phyloP scores from a whole-genome alignment of 2,888 invertebrate genomes.

The Bugula neritina region DNA sequence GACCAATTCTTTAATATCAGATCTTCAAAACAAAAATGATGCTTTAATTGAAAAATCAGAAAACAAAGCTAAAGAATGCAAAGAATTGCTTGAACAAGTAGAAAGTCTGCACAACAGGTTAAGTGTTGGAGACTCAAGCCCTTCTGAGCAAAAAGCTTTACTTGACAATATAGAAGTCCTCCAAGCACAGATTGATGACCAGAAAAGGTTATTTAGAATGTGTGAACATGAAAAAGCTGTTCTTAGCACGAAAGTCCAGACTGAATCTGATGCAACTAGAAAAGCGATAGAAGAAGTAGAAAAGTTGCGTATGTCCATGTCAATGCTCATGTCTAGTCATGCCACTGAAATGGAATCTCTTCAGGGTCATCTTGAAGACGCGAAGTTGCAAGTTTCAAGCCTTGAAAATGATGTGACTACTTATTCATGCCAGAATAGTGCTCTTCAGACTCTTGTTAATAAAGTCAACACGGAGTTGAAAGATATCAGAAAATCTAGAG shows the following conservation, averaged over 20 bases:
- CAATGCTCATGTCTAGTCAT: slow-evolving; percentile 1
- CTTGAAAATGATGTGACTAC: background rate
- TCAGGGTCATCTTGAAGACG: background rate
- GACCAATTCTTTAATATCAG: too few species aligned
- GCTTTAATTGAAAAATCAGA: background rate
- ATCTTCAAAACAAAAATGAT: background rate
- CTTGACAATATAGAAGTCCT: background rate
- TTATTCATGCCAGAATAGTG: background rate
- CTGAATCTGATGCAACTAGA: background rate
- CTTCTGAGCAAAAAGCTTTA: background rate
- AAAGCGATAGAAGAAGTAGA: slow-evolving; percentile 1
- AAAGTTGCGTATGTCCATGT: slow-evolving; percentile 3
- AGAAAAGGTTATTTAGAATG: background rate
- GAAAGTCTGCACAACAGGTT: background rate
- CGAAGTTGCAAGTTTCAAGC: background rate
- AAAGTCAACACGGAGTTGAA: background rate
- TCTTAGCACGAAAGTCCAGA: background rate
- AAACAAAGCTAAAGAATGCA: background rate
- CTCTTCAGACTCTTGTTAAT: background rate
- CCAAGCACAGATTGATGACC: background rate
- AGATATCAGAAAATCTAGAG: background rate
- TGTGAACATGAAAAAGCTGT: background rate
- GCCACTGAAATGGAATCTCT: slow-evolving; percentile 5
- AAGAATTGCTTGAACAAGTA: background rate
- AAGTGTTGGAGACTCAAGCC: background rate